phyloP scores from a whole-genome alignment of 2,113 vertebrate genomes.

The human region DNA sequence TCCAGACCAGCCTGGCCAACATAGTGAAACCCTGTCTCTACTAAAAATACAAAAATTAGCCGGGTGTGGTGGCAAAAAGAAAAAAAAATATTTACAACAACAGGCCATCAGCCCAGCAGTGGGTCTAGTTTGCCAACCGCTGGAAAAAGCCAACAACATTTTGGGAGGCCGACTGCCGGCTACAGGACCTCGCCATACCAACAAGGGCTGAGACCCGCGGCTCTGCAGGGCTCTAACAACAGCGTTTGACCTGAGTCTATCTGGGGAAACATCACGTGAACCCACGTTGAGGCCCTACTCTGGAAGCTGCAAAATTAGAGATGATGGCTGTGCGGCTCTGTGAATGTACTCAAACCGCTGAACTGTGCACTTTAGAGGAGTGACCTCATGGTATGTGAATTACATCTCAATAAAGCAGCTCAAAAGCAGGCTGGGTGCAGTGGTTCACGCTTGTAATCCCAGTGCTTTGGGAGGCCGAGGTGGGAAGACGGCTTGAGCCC shows the following conservation, averaged over 20 bases:
- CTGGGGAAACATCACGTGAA: background rate
- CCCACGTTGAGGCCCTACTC: background rate
- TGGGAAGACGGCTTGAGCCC: too few relatives aligned
- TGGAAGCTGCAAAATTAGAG: rapidly evolving
- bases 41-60: too few relatives aligned
- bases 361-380: background rate
- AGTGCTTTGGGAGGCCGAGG: too few relatives aligned
- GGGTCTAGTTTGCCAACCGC: background rate
- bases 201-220: too few relatives aligned
- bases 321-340: rapidly evolving
- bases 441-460: too few relatives aligned
- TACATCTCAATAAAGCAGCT: too few relatives aligned
- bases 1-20: too few relatives aligned
- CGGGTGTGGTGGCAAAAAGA: too few relatives aligned
- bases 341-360: rapidly evolving
- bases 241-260: background rate
- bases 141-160: background rate
- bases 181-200: background rate
- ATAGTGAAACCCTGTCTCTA: too few relatives aligned
- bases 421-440: too few relatives aligned
- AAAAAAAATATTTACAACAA: background rate
- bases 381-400: rapidly evolving
- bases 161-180: too few relatives aligned
- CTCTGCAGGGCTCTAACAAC: background rate
- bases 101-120: rapidly evolving